Percentiles rank a stretch among this genome's conserved stretches.
These are phyloP conservation scores for Griposia aprilina DNA, from an alignment of 2,888 invertebrate genomes.

Conservation along the genomic window DNA sequence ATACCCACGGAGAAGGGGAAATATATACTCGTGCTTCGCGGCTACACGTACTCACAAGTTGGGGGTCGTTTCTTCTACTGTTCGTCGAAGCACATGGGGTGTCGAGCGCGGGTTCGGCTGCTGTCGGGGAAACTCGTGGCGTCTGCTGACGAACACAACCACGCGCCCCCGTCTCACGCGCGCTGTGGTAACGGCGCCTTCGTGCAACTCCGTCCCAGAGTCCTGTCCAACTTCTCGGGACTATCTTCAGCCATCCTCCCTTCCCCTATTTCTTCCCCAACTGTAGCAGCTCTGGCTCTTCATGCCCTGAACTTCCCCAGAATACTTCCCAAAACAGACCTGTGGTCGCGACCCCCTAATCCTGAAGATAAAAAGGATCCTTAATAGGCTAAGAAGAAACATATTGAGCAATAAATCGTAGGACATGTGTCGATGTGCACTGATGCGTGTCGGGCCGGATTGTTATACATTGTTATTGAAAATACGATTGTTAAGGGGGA, in stretches of 20 bases:
- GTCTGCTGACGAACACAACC: conserved; percentile 86
- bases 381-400: conserved; percentile 55
- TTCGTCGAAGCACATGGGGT: conserved; percentile 88
- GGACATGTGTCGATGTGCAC: conserved; percentile 38
- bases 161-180: conserved; percentile 87
- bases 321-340: conserved; percentile 85
- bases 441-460: conserved; percentile 27
- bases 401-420: conserved; percentile 53
- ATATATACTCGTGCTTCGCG: conserved; percentile 86
- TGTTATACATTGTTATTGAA: conserved; percentile 42
- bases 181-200: conserved; percentile 88
- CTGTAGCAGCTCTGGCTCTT: conserved; percentile 80
- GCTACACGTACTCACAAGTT: conserved; percentile 88
- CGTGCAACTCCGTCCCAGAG: conserved; percentile 85
- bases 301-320: conserved; percentile 85
- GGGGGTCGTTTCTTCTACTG: conserved; percentile 89
- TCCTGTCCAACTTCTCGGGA: conserved; percentile 62
- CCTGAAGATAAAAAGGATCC: conserved; percentile 82
- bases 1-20: conserved; percentile 89
- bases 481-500: background rate
- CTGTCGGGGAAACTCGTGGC: conserved; percentile 83
- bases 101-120: conserved; percentile 84
- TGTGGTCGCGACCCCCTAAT: conserved; percentile 81
- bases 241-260: conserved; percentile 74
- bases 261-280: conserved; percentile 78